Evolutionary conservation across 2,797 vertebrate genomes (phyloP).

Genomic region (Anolis apletophallus): DNA sequence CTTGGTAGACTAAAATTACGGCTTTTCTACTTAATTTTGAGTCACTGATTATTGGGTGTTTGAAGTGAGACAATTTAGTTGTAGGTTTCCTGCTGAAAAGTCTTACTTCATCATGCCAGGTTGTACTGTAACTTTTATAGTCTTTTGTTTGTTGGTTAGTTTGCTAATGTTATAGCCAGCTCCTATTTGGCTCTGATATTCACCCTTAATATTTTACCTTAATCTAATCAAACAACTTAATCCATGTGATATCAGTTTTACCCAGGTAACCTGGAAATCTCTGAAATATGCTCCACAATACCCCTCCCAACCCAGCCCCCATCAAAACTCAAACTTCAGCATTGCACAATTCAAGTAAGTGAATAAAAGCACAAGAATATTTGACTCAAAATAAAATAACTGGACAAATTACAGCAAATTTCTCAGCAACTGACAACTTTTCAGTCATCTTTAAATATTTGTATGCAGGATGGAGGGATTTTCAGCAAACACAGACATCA

Average conservation of each 20-base stretch:
- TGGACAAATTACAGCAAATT: not conserved
- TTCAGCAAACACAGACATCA: constrained; percentile 20
- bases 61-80: constrained; percentile 14
- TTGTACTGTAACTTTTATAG: constrained; percentile 3
- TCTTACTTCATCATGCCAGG: constrained; percentile 18
- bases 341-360: not conserved
- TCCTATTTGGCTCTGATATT: constrained; percentile 44
- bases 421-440: not conserved
- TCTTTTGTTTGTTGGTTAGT: not conserved
- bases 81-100: constrained; percentile 52
- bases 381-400: not conserved
- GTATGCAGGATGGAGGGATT: constrained; percentile 39
- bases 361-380: not conserved
- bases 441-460: constrained; percentile 15
- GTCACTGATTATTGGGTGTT: constrained; percentile 21
- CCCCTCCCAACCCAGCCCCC: not conserved
- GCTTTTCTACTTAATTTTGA: constrained; percentile 32
- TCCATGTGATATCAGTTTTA: constrained; percentile 36
- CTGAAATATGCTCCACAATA: not conserved
- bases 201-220: constrained; percentile 25
- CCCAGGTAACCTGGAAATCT: not conserved
- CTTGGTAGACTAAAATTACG: constrained; percentile 33
- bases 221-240: constrained; percentile 20
- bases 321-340: constrained; percentile 30
- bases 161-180: not conserved